These are phyloP conservation scores for Pterocles gutturalis DNA, from an alignment of 2,113 vertebrate species.

Conservation along the genomic window DNA sequence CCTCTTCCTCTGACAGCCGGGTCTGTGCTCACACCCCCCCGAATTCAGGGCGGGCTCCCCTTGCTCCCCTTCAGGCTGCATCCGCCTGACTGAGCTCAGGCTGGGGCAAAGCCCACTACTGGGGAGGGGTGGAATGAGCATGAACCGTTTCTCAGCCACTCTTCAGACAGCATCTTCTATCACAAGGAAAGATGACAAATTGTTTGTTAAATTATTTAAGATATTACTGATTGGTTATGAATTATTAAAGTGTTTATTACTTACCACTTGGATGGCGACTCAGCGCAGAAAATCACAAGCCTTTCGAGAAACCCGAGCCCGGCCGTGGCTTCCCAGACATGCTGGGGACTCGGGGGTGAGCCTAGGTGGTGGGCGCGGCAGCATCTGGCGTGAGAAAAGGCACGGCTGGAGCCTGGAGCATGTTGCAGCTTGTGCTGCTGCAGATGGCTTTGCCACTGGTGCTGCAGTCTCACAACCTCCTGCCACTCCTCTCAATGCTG, in stretches of 20 bases:
- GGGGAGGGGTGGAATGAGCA: not conserved
- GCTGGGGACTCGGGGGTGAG: not conserved
- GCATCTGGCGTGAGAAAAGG: conserved; percentile 43
- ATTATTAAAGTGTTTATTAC: conserved; percentile 65
- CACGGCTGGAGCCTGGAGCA: not conserved
- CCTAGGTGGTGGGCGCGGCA: not conserved
- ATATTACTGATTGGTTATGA: conserved; percentile 40
- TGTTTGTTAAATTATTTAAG: conserved; percentile 65
- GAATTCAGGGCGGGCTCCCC: not conserved
- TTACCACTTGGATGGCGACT: conserved; percentile 57
- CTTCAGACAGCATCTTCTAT: not conserved
- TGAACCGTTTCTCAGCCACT: not conserved
- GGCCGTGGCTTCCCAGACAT: not conserved
- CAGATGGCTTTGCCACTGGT: conserved; percentile 13
- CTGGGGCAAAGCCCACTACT: not conserved
- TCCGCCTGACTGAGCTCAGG: not conserved
- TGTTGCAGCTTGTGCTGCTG: not conserved
- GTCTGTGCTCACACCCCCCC: rapidly evolving
- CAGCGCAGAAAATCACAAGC: conserved; percentile 24
- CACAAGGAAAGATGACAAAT: conserved; percentile 43
- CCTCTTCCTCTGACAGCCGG: rapidly evolving
- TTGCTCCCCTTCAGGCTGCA: not conserved
- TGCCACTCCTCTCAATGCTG: not conserved
- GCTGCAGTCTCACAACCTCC: not conserved
- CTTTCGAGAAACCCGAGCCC: conserved; percentile 5